Percentiles rank a stretch among this genome's conserved stretches.
Evolutionary conservation across 2,113 vertebrate genomes (phyloP).

Genomic region (Zosterops hypoxanthus): DNA sequence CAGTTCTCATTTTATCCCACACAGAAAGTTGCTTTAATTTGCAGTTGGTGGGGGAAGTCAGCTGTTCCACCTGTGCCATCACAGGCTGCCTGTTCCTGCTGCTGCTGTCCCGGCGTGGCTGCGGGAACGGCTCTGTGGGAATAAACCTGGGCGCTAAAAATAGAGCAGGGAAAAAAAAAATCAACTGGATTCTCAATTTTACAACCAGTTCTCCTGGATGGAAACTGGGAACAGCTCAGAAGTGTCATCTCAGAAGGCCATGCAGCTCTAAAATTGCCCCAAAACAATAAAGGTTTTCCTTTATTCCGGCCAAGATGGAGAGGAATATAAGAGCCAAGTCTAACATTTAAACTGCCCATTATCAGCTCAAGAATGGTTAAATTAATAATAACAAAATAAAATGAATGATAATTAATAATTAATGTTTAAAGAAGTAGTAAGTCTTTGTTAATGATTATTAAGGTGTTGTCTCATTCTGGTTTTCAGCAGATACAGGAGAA

Average conservation of each 20-base stretch:
- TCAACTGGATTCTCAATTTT: background rate
- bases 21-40: background rate
- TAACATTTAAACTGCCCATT: background rate
- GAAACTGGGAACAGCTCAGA: background rate
- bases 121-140: background rate
- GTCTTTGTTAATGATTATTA: background rate
- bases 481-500: background rate
- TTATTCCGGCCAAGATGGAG: background rate
- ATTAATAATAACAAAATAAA: background rate
- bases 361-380: background rate
- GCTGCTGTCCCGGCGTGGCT: background rate
- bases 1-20: slow-evolving; percentile 31
- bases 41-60: background rate
- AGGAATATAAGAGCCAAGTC: background rate
- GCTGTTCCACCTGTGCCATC: background rate
- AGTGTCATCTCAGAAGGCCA: background rate
- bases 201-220: background rate
- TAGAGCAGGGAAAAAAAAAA: background rate
- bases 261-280: background rate
- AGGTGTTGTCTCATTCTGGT: background rate
- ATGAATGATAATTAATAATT: background rate
- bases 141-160: background rate
- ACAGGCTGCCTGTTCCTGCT: background rate
- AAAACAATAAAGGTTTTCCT: background rate
- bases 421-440: background rate